Evolutionary conservation across 1,140 invertebrate species (phyloP).

Genomic region (Bombus cullumanus): DNA sequence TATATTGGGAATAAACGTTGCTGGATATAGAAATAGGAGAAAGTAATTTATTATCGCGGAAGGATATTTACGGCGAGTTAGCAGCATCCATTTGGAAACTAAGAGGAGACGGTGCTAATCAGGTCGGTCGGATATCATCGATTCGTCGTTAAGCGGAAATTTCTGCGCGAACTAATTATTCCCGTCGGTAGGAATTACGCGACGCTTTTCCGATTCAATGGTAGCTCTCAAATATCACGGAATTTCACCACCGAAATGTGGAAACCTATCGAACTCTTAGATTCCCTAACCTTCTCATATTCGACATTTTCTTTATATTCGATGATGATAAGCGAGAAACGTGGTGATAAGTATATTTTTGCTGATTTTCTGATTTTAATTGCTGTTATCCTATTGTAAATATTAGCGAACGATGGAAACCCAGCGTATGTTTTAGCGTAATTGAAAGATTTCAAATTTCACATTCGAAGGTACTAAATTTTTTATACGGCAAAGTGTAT

Average conservation of each 20-base stretch:
- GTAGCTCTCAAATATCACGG: conserved; percentile 29
- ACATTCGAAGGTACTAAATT: neutral
- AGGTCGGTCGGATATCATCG: conserved; percentile 59
- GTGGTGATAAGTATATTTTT: neutral
- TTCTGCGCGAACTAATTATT: conserved; percentile 60
- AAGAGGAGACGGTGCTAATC: conserved; percentile 43
- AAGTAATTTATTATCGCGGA: neutral
- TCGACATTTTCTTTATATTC: too few species aligned
- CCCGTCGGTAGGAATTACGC: conserved; percentile 51
- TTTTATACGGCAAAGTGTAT: neutral
- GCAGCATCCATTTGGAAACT: neutral
- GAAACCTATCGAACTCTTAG: neutral
- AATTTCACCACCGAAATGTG: conserved; percentile 22
- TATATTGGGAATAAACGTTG: neutral
- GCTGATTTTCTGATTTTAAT: neutral
- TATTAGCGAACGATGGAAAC: neutral
- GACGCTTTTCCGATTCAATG: conserved; percentile 58
- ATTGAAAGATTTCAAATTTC: neutral
- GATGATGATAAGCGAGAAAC: neutral
- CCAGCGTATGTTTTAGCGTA: neutral
- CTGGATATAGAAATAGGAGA: neutral
- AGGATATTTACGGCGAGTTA: neutral
- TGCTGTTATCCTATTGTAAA: neutral
- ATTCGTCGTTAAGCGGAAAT: conserved; percentile 64
- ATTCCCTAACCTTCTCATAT: neutral